phyloP scores from a whole-genome alignment of 2,797 vertebrate species.

The Myotis vivesi region DNA sequence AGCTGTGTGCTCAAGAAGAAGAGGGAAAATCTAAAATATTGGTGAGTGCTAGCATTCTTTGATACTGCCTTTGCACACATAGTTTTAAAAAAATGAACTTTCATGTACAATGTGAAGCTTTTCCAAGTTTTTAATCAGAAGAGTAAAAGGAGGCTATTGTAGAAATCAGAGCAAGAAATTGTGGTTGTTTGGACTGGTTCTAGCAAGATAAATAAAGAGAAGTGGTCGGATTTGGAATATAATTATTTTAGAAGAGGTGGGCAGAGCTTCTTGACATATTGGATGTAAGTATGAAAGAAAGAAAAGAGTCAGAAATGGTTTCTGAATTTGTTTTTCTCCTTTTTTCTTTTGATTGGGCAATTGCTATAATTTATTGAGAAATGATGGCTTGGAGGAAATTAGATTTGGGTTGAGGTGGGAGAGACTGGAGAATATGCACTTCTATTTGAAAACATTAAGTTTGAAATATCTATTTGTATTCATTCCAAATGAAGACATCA shows the following conservation, averaged over 20 bases:
- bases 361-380: not conserved
- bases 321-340: not conserved
- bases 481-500: conserved; percentile 1
- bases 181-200: not conserved
- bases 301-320: not conserved
- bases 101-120: not conserved
- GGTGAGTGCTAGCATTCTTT: not conserved
- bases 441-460: not conserved
- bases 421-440: not conserved
- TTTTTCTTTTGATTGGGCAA: not conserved
- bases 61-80: not conserved
- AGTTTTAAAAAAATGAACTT: not conserved
- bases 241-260: not conserved
- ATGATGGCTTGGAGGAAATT: not conserved
- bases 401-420: not conserved
- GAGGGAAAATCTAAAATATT: not conserved
- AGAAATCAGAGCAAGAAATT: conserved; percentile 24
- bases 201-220: not conserved
- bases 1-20: not conserved
- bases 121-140: not conserved
- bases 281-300: not conserved
- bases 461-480: conserved; percentile 35
- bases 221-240: not conserved
- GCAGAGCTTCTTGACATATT: not conserved
- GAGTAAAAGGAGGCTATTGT: not conserved